A percentile compares a stretch with the other conserved stretches of the same genome.
Evolutionary conservation across 2,888 invertebrate species (phyloP).

Genomic region (Pyrrhia umbra): DNA sequence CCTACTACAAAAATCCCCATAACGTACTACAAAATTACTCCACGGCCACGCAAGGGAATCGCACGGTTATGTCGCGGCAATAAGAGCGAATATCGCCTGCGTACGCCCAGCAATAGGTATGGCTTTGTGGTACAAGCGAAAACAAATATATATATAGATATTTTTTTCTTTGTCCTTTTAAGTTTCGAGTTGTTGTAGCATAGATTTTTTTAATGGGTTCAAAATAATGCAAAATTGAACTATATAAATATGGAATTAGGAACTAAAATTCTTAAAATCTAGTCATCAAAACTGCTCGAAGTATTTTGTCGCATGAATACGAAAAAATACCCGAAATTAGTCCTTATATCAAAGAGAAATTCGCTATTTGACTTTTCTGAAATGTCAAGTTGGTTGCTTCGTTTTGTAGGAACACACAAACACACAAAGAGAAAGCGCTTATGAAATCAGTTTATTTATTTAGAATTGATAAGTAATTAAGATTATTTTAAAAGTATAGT

Average conservation of each 20-base stretch:
- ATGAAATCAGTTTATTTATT: too few relatives aligned
- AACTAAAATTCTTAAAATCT: background rate
- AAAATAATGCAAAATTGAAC: background rate
- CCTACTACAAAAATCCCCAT: conserved; percentile 81
- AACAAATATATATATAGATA: conserved; percentile 62
- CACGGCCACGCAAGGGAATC: conserved; percentile 64
- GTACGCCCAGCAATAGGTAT: conserved; percentile 69
- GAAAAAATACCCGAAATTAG: too few relatives aligned
- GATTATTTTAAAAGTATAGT: too few relatives aligned
- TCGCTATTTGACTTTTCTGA: too few relatives aligned
- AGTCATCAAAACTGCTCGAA: too few relatives aligned
- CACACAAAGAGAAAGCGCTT: too few relatives aligned
- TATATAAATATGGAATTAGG: background rate
- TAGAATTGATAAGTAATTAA: too few relatives aligned
- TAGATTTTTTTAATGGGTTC: conserved; percentile 18
- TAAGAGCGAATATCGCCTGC: conserved; percentile 72
- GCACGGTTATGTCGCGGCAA: conserved; percentile 71
- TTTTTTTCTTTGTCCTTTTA: conserved; percentile 46
- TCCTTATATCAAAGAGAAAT: too few relatives aligned
- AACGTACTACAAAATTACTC: conserved; percentile 87
- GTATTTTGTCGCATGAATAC: too few relatives aligned
- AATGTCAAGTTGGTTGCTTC: too few relatives aligned
- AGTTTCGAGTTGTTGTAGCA: conserved; percentile 8
- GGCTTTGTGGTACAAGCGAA: conserved; percentile 79
- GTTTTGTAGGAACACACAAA: too few relatives aligned